Conservation (phyloP, 1,140 invertebrate genomes). For the Ostrea edulis region DNA sequence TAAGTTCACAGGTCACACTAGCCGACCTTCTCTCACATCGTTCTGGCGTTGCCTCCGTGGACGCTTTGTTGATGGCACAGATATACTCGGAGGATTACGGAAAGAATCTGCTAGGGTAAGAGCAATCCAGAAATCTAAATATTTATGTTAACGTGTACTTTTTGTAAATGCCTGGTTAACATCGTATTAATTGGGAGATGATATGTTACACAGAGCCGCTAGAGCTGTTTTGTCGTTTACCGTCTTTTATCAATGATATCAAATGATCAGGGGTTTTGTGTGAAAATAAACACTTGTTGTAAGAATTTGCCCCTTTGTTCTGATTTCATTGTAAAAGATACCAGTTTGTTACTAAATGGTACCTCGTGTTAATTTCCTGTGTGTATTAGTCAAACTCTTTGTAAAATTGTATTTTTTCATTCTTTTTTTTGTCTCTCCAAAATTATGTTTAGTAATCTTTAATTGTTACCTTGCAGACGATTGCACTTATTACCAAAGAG, state of each 20-base stretch:
- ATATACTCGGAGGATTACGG: neutral
- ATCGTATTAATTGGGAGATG: neutral
- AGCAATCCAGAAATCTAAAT: neutral
- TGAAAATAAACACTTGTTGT: no score
- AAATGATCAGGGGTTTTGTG: no score
- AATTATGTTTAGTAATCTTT: no score
- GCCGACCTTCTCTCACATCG: constrained; percentile 8
- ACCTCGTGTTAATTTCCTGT: no score
- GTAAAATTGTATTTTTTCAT: no score
- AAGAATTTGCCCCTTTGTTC: no score
- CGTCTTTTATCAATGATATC: no score
- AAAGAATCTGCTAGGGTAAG: neutral
- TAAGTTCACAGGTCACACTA: constrained; percentile 12
- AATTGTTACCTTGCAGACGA: neutral
- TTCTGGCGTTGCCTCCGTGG: neutral
- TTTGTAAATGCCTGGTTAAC: neutral
- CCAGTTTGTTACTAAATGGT: no score
- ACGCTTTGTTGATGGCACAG: constrained; percentile 22
- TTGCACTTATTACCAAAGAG: neutral
- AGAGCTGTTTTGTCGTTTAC: no score
- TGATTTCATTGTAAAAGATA: no score
- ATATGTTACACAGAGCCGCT: neutral
- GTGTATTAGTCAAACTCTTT: no score
- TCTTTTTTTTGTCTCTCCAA: no score
- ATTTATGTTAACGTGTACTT: neutral